phyloP scores from a whole-genome alignment of 2,888 invertebrate species.

The Hypena proboscidalis region DNA sequence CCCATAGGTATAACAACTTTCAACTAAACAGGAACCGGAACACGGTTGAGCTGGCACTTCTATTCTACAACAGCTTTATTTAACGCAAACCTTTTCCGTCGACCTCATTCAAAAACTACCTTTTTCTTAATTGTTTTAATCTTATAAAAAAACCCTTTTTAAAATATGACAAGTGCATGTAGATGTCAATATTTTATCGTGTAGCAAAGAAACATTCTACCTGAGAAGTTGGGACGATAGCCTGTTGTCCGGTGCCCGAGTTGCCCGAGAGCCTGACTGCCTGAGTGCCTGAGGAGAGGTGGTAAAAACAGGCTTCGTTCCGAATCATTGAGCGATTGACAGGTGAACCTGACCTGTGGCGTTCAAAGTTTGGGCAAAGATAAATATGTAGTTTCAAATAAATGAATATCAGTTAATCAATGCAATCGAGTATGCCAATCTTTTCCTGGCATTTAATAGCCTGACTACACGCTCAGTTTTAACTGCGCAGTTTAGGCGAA shows the following conservation, averaged over 20 bases:
- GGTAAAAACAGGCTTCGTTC: constrained; percentile 51
- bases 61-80: too few species aligned
- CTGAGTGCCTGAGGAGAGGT: constrained; percentile 4
- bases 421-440: too few species aligned
- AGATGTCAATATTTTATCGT: constrained; percentile 40
- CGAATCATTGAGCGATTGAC: constrained; percentile 67
- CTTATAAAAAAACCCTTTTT: constrained; percentile 4
- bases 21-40: too few species aligned
- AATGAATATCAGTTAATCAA: too few species aligned
- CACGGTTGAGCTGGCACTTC: too few species aligned
- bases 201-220: constrained; percentile 26
- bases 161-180: constrained; percentile 19
- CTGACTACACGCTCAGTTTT: too few species aligned
- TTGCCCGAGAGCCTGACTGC: constrained; percentile 15
- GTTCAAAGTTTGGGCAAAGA: constrained; percentile 39
- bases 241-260: too few species aligned
- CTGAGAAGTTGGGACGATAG: constrained; percentile 35
- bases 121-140: constrained; percentile 8
- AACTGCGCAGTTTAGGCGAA: too few species aligned
- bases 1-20: too few species aligned
- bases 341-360: constrained; percentile 23
- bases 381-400: constrained; percentile 6
- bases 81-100: too few species aligned
- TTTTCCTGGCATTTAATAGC: too few species aligned
- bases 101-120: not conserved